Evolutionary conservation across 2,888 invertebrate genomes (phyloP).

Genomic region (Glyphotaelius pellucidus): DNA sequence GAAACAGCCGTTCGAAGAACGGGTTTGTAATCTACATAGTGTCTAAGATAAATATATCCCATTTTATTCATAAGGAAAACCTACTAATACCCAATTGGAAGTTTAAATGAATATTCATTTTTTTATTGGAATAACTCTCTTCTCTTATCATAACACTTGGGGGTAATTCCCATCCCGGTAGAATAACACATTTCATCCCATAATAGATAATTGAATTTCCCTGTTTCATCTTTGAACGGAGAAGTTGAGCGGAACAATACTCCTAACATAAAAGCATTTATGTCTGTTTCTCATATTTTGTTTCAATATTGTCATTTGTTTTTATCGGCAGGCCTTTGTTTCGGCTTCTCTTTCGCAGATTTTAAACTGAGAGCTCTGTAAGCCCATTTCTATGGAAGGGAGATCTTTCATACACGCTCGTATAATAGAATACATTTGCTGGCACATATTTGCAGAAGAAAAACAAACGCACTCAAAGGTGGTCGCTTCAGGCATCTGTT

Average conservation of each 20-base stretch:
- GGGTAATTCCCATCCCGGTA: no score
- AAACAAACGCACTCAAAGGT: background rate
- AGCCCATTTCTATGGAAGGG: background rate
- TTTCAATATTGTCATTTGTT: conserved; percentile 22
- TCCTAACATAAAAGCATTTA: conserved; percentile 12
- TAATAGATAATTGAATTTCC: background rate
- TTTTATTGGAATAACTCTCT: no score
- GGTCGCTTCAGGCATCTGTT: no score
- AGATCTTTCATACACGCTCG: background rate
- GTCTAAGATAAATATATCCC: no score
- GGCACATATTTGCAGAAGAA: background rate
- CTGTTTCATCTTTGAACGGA: background rate
- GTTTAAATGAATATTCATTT: no score
- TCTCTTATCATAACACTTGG: no score
- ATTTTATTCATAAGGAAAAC: no score
- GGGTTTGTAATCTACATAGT: no score
- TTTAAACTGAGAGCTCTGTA: background rate
- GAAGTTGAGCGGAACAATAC: background rate
- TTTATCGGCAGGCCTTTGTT: conserved; percentile 33
- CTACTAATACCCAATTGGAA: no score
- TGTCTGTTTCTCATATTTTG: background rate
- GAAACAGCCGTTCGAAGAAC: no score
- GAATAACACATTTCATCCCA: background rate
- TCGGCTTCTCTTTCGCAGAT: conserved; percentile 3
- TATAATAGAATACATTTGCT: background rate